Percentiles rank a stretch among this genome's conserved stretches.
phyloP scores from a whole-genome alignment of 2,888 invertebrate species.

The Ophraella communa region DNA sequence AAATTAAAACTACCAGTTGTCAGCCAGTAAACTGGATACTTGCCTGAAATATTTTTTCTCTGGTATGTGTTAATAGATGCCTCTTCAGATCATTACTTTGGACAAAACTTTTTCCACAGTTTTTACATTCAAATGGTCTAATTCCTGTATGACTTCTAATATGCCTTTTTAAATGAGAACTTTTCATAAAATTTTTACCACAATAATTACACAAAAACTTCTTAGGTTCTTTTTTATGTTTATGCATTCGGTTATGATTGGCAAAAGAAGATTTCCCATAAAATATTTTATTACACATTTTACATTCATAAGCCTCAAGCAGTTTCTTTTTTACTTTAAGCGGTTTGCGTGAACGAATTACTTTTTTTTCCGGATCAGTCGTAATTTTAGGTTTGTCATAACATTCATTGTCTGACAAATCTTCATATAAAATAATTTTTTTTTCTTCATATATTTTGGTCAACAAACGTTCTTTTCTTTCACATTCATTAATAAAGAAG shows the following conservation, averaged over 20 bases:
- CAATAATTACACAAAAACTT: conserved; percentile 37
- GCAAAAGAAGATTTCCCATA: conserved; percentile 29
- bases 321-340: conserved; percentile 2
- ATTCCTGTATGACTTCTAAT: conserved; percentile 35
- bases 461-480: conserved; percentile 19
- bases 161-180: conserved; percentile 35
- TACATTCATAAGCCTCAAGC: conserved; percentile 18
- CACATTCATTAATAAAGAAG: conserved; percentile 26
- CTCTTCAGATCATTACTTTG: conserved; percentile 38
- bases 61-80: conserved; percentile 35
- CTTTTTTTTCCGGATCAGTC: not conserved
- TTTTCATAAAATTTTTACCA: conserved; percentile 37
- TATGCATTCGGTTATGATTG: conserved; percentile 32
- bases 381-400: not conserved
- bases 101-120: conserved; percentile 33
- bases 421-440: conserved; percentile 9
- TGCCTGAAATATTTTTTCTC: conserved; percentile 32
- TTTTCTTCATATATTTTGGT: conserved; percentile 19
- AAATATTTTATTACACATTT: conserved; percentile 31
- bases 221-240: conserved; percentile 27
- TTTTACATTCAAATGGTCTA: conserved; percentile 31
- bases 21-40: not conserved
- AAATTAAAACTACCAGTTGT: not conserved
- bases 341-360: not conserved
- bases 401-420: conserved; percentile 5